Base-by-base conservation (phyloP, 2,888 invertebrate species). In the Muschampia plurimacula region DNA sequence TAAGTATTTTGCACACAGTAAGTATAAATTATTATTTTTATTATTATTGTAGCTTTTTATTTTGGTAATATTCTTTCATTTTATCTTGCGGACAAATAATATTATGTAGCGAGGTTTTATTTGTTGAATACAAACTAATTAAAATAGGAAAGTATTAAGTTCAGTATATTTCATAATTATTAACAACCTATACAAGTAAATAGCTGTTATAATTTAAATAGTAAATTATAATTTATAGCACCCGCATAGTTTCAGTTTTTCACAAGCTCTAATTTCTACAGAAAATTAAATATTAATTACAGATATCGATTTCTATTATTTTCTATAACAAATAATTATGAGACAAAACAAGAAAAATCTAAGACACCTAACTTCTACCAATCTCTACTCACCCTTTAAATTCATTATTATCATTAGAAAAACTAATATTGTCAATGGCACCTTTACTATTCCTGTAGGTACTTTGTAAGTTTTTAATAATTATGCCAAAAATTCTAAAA, bases 381-480 rank as follows among this genome's bases (percentile, higher is more conserved):
- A 62, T 69, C 71, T 74, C 76, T 69, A 72, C 69, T 41, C 39
- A 62, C 52, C 57, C 46, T 59, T 22, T 59, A 52, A 52, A 59
- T 59, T 59, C 55, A 55, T 22, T 46, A 67, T 72, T 74, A 75
- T 75, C 69, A 74, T 77, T 81, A 86, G 22, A 86, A 86, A 79
- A 91, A 89, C 82, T 88, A 88, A 90, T 91, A 91, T 91, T 91
- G 91, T 91, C 91, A 88, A 88, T 89, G 89, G 89, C 90, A 91
- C 90, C 89, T 88, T 87, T 75, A 79, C 80, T 76, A 79, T 77
- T 80, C 81, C 79, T 80, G 82, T 83, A 84, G 79, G 78, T 82
- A 81, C 81, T 81, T 75, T 60, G 28, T 22, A 55, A 10, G 52
- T 59, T 22, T 71, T 67, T 52, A 12, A 69, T 67, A 46, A 65